Evolutionary conservation across 2,113 vertebrate genomes (phyloP).

Genomic region (Progne subis): DNA sequence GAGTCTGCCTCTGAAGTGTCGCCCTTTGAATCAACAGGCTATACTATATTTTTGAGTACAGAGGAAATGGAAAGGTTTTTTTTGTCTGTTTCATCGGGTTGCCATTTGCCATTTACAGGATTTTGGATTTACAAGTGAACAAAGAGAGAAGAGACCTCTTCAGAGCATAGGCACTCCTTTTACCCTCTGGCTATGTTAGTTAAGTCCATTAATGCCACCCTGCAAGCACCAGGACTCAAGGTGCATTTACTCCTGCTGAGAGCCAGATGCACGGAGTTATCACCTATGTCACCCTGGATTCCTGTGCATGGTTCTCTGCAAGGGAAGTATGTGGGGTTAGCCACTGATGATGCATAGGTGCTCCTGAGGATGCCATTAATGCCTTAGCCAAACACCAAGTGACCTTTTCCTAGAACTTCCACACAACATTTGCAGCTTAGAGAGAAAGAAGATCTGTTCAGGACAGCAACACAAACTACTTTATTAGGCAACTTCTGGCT

Average conservation of each 20-base stretch:
- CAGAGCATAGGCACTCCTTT: not conserved
- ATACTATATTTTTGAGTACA: not conserved
- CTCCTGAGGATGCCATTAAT: constrained; percentile 73
- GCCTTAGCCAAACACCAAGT: constrained; percentile 68
- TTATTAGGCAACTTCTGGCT: constrained; percentile 70
- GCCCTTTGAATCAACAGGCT: not conserved
- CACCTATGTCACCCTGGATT: not conserved
- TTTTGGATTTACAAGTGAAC: not conserved
- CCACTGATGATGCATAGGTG: constrained; percentile 45
- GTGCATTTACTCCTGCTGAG: not conserved
- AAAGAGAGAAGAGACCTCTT: not conserved
- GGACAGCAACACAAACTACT: constrained; percentile 68
- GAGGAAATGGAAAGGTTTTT: not conserved
- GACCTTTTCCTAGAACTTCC: constrained; percentile 78
- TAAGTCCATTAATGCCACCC: not conserved
- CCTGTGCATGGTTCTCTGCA: not conserved
- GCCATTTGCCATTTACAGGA: not conserved
- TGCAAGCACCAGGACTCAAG: not conserved
- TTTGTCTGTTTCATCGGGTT: not conserved
- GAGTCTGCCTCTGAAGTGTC: not conserved
- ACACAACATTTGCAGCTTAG: constrained; percentile 35
- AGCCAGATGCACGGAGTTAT: not conserved
- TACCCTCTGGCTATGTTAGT: not conserved
- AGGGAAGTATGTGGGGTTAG: constrained; percentile 13
- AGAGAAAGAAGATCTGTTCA: constrained; percentile 74